Evolutionary conservation across 2,113 vertebrate species (phyloP), one percentile per base, ranked within the genome.

Genomic region (Chaetops frenatus): DNA sequence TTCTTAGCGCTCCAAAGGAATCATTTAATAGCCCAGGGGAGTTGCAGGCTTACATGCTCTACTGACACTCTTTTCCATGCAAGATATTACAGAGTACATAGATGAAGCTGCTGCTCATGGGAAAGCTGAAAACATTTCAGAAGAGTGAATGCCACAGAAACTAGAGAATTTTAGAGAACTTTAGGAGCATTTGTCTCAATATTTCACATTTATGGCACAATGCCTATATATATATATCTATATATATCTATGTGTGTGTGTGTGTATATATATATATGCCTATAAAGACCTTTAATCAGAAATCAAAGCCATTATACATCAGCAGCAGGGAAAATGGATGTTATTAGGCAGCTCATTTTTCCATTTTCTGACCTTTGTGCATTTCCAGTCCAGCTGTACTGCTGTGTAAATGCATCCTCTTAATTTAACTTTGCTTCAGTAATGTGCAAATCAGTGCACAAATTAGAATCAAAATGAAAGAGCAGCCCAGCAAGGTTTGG

Each of bases 401-500:
- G 56, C 83, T 81, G 45, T 47, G 53, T 96, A 95, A 97, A 93
- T 92, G 88, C 72, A 93, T 71, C 60, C 67, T 86, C 72, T 83
- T 93, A 65, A 86, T 88, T 86, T 92, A 86, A 71, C 77, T 84
- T 84, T 36, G 76, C 79, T 93, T 67, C 69, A 90, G 47, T 84
- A 85, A 90, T 67, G 76, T 78, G 90, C 88, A 92, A 88, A 96
- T 88, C 92, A 53, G 19, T 51, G 82, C 71, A 67, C 48, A 73
- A 90, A 94, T 86, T 50, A 83, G 92, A 88, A 93, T 56, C 81
- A 62, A 78, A 97, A 83, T 57, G 72, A 86, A 94, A 78, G 85
- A 54, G 44, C 5, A 97, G 4, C 15, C 28, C 0, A 0, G 44
- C 38, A 78, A 83, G 67, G 67, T 51, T 88, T 2, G 9, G 71